Evolutionary conservation across 2,888 invertebrate genomes (phyloP).

Genomic region (Leistus spinibarbis): DNA sequence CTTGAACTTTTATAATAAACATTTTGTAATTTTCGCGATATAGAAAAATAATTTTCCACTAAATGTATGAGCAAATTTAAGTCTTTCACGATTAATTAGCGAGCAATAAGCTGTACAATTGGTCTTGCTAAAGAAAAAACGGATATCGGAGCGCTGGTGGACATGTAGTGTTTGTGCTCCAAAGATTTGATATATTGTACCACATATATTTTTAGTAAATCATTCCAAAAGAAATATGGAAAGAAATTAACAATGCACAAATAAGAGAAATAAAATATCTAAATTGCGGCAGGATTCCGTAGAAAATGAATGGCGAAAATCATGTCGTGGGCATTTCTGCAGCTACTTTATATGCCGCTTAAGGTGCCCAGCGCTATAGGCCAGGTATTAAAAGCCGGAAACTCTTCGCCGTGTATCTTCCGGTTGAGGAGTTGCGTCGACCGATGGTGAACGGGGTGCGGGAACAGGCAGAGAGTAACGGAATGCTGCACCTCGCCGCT

Average conservation of each 20-base stretch:
- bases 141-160: too few relatives aligned
- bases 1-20: too few relatives aligned
- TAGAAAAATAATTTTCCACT: too few relatives aligned
- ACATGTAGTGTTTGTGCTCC: too few relatives aligned
- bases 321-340: not conserved
- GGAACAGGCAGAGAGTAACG: not conserved
- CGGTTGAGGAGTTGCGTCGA: constrained; percentile 11
- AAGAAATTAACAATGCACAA: not conserved
- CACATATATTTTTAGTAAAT: too few relatives aligned
- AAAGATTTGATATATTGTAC: too few relatives aligned
- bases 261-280: not conserved
- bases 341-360: not conserved
- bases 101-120: too few relatives aligned
- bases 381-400: constrained; percentile 37
- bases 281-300: not conserved
- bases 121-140: too few relatives aligned
- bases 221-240: too few relatives aligned
- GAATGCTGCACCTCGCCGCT: constrained; percentile 32
- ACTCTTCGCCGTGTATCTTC: constrained; percentile 28
- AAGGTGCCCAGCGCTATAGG: not conserved
- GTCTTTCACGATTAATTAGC: too few relatives aligned
- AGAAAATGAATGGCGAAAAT: not conserved
- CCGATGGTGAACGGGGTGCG: not conserved
- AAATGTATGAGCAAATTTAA: too few relatives aligned
- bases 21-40: too few relatives aligned